phyloP scores from a whole-genome alignment of 2,888 invertebrate genomes.

The Lacanobia oleracea region DNA sequence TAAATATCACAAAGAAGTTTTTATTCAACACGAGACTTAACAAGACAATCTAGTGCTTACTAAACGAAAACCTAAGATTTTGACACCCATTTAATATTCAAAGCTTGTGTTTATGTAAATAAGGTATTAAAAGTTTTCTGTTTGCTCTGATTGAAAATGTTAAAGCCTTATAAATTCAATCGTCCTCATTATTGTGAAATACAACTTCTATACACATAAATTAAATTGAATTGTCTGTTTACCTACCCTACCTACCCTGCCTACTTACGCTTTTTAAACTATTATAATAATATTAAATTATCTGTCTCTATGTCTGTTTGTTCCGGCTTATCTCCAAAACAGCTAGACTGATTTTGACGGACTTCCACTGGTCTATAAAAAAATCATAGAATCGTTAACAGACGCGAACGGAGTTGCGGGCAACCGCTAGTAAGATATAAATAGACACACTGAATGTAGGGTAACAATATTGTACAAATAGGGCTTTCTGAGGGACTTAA shows the following conservation, averaged over 20 bases:
- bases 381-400: too few relatives aligned
- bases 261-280: too few relatives aligned
- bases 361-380: too few relatives aligned
- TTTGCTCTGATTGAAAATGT: constrained; percentile 18
- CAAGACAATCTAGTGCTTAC: constrained; percentile 2
- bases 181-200: constrained; percentile 10
- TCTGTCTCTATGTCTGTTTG: too few relatives aligned
- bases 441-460: too few relatives aligned
- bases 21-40: background rate
- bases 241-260: too few relatives aligned
- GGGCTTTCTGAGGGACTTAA: background rate
- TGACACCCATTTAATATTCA: constrained; percentile 21
- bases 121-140: background rate
- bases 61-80: constrained; percentile 16
- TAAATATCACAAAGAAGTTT: constrained; percentile 19
- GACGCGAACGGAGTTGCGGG: too few relatives aligned
- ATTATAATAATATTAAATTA: too few relatives aligned
- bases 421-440: too few relatives aligned
- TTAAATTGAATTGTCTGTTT: too few relatives aligned
- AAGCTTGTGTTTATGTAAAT: constrained; percentile 11
- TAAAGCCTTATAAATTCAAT: background rate
- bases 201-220: background rate
- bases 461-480: background rate
- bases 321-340: too few relatives aligned
- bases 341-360: too few relatives aligned